These are phyloP conservation scores for Perca fluviatilis DNA, from an alignment of 2,113 vertebrate genomes.

Conservation along the genomic window DNA sequence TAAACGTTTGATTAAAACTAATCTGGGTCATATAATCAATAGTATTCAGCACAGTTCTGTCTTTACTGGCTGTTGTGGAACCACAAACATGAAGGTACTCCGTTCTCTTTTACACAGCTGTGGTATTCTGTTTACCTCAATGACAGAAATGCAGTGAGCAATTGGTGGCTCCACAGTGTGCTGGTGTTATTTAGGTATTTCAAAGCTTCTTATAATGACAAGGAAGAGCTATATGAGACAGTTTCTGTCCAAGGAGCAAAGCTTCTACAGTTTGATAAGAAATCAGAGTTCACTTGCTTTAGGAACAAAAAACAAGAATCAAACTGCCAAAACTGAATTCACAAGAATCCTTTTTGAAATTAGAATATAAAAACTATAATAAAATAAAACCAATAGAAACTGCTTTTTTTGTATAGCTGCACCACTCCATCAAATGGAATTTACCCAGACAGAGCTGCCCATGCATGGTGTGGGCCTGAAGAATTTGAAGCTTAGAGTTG, in stretches of 20 bases:
- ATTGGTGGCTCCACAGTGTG: slow-evolving; percentile 16
- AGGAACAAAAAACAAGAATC: neutral
- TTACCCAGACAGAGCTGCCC: neutral
- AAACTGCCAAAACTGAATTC: neutral
- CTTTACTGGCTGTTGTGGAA: neutral
- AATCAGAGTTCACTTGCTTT: neutral
- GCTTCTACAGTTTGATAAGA: neutral
- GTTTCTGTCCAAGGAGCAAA: neutral
- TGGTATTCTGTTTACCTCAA: slow-evolving; percentile 30
- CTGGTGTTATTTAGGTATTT: slow-evolving; percentile 25
- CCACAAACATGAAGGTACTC: slow-evolving; percentile 4
- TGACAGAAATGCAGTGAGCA: slow-evolving; percentile 27
- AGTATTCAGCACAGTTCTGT: slow-evolving; percentile 2
- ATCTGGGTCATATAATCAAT: slow-evolving; percentile 15
- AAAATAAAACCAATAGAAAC: neutral
- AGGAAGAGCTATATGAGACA: slow-evolving; percentile 2
- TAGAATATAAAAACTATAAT: neutral
- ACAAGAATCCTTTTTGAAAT: neutral
- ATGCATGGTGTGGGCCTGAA: neutral
- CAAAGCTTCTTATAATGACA: slow-evolving; percentile 35
- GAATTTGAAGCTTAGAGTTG: neutral
- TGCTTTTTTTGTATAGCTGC: neutral
- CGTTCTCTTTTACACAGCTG: slow-evolving; percentile 7
- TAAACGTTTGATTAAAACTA: slow-evolving; percentile 28
- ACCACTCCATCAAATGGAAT: neutral